Conservation (phyloP, 2,797 vertebrate genomes). For the Protosalanx chinensis region DNA sequence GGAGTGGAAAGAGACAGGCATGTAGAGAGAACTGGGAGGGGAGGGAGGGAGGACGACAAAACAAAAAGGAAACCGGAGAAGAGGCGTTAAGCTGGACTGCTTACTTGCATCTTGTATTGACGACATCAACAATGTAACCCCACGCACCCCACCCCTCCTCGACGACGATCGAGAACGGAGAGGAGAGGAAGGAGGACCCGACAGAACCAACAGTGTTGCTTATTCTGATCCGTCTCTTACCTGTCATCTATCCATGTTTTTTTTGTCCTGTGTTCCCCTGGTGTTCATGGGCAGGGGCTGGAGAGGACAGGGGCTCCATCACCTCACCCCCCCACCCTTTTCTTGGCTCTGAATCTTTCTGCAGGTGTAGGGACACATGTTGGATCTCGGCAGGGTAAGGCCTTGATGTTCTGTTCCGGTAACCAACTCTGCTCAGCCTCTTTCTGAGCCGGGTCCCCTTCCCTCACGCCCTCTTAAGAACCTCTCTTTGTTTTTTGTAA, state of each 20-base stretch:
- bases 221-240: conserved; percentile 76
- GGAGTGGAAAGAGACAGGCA: conserved; percentile 57
- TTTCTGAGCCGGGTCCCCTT: conserved; percentile 42
- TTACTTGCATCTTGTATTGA: conserved; percentile 72
- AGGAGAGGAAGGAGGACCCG: conserved; percentile 62
- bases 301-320: conserved; percentile 50
- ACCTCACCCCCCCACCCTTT: conserved; percentile 42
- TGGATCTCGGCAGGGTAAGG: conserved; percentile 63
- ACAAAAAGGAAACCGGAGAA: conserved; percentile 41
- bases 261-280: conserved; percentile 61
- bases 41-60: conserved; percentile 41
- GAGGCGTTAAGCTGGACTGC: conserved; percentile 65
- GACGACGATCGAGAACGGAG: conserved; percentile 43
- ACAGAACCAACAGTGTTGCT: conserved; percentile 81
- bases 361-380: conserved; percentile 58
- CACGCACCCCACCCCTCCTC: conserved; percentile 23
- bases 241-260: conserved; percentile 70
- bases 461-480: conserved; percentile 47
- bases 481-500: conserved; percentile 35
- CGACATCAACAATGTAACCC: conserved; percentile 64
- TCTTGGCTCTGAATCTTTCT: conserved; percentile 57
- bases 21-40: conserved; percentile 55
- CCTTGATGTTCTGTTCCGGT: conserved; percentile 66
- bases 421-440: conserved; percentile 64
- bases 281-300: conserved; percentile 46